phyloP scores from a whole-genome alignment of 2,797 vertebrate genomes.

The Poecilia wingei region DNA sequence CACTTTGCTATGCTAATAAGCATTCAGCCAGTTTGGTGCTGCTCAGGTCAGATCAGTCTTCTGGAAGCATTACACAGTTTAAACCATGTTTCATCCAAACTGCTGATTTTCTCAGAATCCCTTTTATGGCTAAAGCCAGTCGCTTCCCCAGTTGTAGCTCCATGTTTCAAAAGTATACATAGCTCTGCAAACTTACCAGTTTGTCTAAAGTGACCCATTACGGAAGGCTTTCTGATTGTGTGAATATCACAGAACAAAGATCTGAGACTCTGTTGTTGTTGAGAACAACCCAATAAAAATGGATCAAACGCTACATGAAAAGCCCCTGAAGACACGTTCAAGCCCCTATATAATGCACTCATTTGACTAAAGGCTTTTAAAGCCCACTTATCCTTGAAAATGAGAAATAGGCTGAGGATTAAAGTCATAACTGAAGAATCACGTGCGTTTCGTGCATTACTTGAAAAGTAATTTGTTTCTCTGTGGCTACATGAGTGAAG shows the following conservation, averaged over 20 bases:
- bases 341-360: constrained; percentile 64
- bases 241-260: constrained; percentile 1
- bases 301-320: constrained; percentile 40
- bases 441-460: constrained; percentile 41
- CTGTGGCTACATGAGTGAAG: constrained; percentile 33
- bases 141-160: no score
- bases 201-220: background rate
- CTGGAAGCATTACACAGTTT: background rate
- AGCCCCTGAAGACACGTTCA: constrained; percentile 54
- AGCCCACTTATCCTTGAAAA: constrained; percentile 68
- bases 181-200: background rate
- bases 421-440: constrained; percentile 57
- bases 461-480: constrained; percentile 28
- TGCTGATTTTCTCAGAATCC: background rate
- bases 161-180: background rate
- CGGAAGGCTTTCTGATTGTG: background rate
- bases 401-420: constrained; percentile 62
- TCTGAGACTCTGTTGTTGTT: constrained; percentile 7
- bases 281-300: constrained; percentile 35
- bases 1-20: background rate
- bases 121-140: background rate
- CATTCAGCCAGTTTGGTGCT: background rate
- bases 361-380: constrained; percentile 74
- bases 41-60: background rate
- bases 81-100: background rate